A percentile compares a stretch with the other conserved stretches of the same genome.
These are phyloP conservation scores for Isoperla grammatica DNA, from an alignment of 2,888 invertebrate genomes.

Conservation along the genomic window DNA sequence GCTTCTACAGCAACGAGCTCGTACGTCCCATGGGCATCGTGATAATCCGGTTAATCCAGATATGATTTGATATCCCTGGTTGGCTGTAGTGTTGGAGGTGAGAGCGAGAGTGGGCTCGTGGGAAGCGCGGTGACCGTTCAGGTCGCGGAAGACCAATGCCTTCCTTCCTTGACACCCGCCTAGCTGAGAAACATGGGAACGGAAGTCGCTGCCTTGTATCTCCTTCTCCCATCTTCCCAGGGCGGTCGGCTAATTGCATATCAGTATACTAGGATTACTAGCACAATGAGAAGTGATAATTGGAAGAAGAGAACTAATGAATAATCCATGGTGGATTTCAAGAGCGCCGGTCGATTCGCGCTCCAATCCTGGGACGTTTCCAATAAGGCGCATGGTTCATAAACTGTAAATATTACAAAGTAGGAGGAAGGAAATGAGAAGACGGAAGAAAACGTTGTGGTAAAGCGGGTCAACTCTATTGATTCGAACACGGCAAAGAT, in stretches of 20 bases:
- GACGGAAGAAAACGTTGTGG: no score
- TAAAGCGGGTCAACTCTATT: not conserved
- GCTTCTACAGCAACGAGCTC: not conserved
- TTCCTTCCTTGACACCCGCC: not conserved
- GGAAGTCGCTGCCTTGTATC: slow-evolving; percentile 16
- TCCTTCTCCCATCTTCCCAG: slow-evolving; percentile 12
- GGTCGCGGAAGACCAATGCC: slow-evolving; percentile 7
- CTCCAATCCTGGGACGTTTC: not conserved
- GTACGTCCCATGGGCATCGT: slow-evolving; percentile 10
- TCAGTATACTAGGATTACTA: slow-evolving; percentile 9
- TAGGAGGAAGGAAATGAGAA: no score
- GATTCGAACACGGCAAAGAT: not conserved
- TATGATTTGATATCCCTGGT: slow-evolving; percentile 12
- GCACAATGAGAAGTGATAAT: slow-evolving; percentile 16
- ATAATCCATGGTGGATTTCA: slow-evolving; percentile 12
- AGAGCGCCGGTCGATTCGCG: not conserved
- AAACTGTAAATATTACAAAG: no score
- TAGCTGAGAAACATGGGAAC: slow-evolving; percentile 3
- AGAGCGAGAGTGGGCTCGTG: not conserved
- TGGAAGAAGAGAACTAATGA: slow-evolving; percentile 16
- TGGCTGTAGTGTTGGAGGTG: not conserved
- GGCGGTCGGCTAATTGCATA: slow-evolving; percentile 10
- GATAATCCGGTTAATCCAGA: slow-evolving; percentile 19
- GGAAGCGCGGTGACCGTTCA: not conserved
- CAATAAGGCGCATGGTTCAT: no score